These are phyloP conservation scores for Stenotaenia linearis DNA, from an alignment of 2,888 invertebrate genomes.

Conservation along the genomic window DNA sequence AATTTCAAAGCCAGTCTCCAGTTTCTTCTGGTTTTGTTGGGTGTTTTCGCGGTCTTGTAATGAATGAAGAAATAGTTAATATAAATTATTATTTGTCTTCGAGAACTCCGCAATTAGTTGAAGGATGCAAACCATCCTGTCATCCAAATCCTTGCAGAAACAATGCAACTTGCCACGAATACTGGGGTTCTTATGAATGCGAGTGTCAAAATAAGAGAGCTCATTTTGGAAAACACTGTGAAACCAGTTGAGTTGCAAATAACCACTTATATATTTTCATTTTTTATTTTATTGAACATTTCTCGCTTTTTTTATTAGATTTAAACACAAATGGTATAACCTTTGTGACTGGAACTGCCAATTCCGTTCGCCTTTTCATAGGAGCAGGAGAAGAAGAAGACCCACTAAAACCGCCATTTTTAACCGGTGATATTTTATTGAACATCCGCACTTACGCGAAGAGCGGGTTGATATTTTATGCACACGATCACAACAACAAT, in stretches of 20 bases:
- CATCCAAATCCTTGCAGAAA: conserved; percentile 90
- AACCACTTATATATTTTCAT: neutral
- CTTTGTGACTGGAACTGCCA: conserved; percentile 58
- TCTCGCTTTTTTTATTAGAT: conserved; percentile 60
- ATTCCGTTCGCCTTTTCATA: conserved; percentile 62
- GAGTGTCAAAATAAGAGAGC: conserved; percentile 90
- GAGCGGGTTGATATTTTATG: conserved; percentile 76
- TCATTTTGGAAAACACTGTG: conserved; percentile 81
- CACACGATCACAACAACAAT: conserved; percentile 87
- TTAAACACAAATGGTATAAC: conserved; percentile 84
- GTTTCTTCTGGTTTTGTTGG: conserved; percentile 86
- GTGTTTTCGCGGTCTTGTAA: conserved; percentile 85
- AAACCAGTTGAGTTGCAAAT: conserved; percentile 61
- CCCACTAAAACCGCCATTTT: conserved; percentile 63
- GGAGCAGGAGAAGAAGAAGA: too few relatives aligned
- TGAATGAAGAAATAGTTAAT: conserved; percentile 83
- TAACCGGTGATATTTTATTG: conserved; percentile 73
- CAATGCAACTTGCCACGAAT: conserved; percentile 77
- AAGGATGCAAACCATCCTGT: conserved; percentile 89
- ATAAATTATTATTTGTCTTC: conserved; percentile 79
- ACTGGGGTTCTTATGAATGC: conserved; percentile 89
- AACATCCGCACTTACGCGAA: conserved; percentile 82
- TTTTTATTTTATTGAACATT: too few relatives aligned
- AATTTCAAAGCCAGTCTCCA: conserved; percentile 71
- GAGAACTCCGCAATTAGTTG: conserved; percentile 73